These are phyloP conservation scores for Odocoileus virginianus DNA, from an alignment of 2,113 vertebrate species.

Conservation along the genomic window DNA sequence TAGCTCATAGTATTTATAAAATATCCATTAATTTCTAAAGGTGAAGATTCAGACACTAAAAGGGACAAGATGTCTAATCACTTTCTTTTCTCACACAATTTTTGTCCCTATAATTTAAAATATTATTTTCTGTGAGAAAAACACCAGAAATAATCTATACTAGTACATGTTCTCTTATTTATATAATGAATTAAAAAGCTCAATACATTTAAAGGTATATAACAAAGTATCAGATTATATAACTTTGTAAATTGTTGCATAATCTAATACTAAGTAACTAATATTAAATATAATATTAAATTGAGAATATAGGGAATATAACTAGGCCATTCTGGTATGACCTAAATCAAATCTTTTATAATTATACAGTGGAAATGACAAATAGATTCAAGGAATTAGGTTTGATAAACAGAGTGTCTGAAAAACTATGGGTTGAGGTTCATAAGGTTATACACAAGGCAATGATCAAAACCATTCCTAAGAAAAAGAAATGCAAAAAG, in stretches of 20 bases:
- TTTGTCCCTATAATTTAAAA: not conserved
- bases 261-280: not conserved
- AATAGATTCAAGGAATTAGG: not conserved
- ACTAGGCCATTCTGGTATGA: not conserved
- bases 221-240: not conserved
- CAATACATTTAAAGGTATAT: not conserved
- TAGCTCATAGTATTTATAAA: not conserved
- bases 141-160: not conserved
- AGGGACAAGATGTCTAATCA: not conserved
- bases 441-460: not conserved
- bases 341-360: not conserved
- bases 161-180: not conserved
- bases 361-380: not conserved
- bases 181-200: not conserved
- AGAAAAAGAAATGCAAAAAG: not conserved
- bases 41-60: not conserved
- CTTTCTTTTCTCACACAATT: not conserved
- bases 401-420: not conserved
- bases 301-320: not conserved
- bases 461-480: not conserved
- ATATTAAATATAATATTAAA: not conserved
- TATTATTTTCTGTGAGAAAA: not conserved
- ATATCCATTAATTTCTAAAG: not conserved
- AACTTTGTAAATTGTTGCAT: not conserved
- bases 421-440: not conserved